These are phyloP conservation scores for Asarcornis scutulata DNA, from an alignment of 2,113 vertebrate species.

Conservation along the genomic window DNA sequence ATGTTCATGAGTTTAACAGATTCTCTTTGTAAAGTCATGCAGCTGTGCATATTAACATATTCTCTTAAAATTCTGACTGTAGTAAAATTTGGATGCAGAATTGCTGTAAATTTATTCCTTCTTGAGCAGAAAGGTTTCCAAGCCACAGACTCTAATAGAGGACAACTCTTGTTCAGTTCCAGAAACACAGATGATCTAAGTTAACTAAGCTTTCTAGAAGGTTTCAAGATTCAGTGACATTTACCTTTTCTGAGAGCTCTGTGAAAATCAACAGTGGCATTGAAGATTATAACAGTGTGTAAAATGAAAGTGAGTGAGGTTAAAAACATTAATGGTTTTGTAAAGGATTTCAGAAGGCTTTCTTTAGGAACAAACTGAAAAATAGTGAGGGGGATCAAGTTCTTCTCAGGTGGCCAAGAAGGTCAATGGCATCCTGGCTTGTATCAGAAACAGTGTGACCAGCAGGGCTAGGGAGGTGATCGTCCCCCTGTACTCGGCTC, in stretches of 20 bases:
- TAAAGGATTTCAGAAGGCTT: neutral
- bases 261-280: neutral
- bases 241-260: neutral
- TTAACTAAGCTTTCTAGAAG: neutral
- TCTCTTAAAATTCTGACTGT: neutral
- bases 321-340: neutral
- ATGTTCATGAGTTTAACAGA: neutral
- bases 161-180: neutral
- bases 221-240: neutral
- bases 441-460: too few relatives aligned
- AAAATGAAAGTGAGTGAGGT: neutral
- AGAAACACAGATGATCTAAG: neutral
- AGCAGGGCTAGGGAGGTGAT: too few relatives aligned
- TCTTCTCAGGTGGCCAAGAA: neutral
- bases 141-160: neutral
- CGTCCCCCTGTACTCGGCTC: too few relatives aligned
- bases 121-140: neutral
- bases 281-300: neutral
- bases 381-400: neutral
- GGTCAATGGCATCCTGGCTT: too few relatives aligned
- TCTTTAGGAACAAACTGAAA: neutral
- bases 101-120: neutral
- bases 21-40: neutral
- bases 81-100: neutral
- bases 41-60: neutral